Percentiles rank a stretch among this genome's conserved stretches.
phyloP scores from a whole-genome alignment of 2,797 vertebrate genomes.

The Squalus acanthias region DNA sequence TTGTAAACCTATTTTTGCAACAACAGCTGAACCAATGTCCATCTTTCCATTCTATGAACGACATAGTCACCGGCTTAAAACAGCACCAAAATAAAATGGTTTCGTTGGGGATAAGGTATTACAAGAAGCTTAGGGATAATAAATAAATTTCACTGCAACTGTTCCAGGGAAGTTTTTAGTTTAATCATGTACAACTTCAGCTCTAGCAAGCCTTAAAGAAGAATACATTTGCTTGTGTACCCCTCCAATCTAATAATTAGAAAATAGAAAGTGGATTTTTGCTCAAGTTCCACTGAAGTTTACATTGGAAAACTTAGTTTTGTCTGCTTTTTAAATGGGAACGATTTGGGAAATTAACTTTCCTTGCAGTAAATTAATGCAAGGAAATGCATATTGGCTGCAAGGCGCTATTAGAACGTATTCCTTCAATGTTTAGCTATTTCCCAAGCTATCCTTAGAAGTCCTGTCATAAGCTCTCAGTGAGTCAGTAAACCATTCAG shows the following conservation, averaged over 20 bases:
- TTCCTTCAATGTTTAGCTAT: not conserved
- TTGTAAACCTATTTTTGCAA: not conserved
- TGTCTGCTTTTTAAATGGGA: not conserved
- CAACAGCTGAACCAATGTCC: not conserved
- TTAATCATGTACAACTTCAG: not conserved
- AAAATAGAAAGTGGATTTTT: not conserved
- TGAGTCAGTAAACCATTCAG: not conserved
- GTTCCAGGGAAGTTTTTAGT: not conserved
- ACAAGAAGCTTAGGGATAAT: not conserved
- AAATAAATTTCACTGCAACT: not conserved
- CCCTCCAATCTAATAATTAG: not conserved
- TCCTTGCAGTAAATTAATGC: not conserved
- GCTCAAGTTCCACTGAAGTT: not conserved
- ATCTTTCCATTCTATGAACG: not conserved
- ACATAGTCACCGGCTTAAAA: not conserved
- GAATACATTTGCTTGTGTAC: not conserved
- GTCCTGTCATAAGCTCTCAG: not conserved
- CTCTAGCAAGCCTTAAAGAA: not conserved
- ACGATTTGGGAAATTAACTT: not conserved
- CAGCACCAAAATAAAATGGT: not conserved
- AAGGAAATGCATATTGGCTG: not conserved
- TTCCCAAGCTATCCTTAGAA: not conserved
- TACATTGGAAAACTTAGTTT: not conserved
- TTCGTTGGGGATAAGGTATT: not conserved
- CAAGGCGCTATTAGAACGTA: not conserved